Base-by-base conservation (phyloP, 2,888 invertebrate species). In the Oscheius sp. region DNA sequence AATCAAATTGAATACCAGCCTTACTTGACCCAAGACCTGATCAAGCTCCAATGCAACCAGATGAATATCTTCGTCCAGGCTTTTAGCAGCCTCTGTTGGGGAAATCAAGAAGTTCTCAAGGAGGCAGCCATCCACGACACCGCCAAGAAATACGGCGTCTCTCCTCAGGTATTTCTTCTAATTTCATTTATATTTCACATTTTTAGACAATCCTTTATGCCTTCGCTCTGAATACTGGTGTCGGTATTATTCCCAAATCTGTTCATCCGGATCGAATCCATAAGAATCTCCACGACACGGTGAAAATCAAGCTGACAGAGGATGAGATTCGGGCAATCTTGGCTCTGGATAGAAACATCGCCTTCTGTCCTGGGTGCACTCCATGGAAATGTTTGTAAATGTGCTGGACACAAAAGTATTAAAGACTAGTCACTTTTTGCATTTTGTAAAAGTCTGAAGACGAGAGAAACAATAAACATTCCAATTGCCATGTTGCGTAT, bases 101-200 rank as follows among this genome's bases (percentile, higher is more conserved):
- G 75, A 35, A 76, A 83, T 49, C 72, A 80, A 43, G 80, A 82
- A 13, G 89, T 94, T 43, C 84, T 93, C 1, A 87, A 89, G n/a
- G 92, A 93, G 85, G 89, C 91, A 0, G 87, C 89, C 0, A 91
- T 94, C 1, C 87, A 88, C 43, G 86, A 89, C 58, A 91, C 93
- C 72, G 92, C 93, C 0, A 84, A 89, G 16, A 91, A 91, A 77
- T 88, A 92, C 18, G 88, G 90, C 0, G 76, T 75, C 13, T 35
- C 43, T 27, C 61, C 61, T 16, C 35, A 61, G 61, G 61, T 61
- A 43, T 2, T n/a, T n/a, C n/a, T n/a, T n/a, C n/a, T n/a, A n/a
- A n/a, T 58, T 58, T 18, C 58, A 7, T 58, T 12, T 18, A 52
- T 52, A 55, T 25, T 23, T 55, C 7, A 2, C 3, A 12, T 29